phyloP scores from a whole-genome alignment of 2,113 vertebrate genomes.

The Callipepla squamata region DNA sequence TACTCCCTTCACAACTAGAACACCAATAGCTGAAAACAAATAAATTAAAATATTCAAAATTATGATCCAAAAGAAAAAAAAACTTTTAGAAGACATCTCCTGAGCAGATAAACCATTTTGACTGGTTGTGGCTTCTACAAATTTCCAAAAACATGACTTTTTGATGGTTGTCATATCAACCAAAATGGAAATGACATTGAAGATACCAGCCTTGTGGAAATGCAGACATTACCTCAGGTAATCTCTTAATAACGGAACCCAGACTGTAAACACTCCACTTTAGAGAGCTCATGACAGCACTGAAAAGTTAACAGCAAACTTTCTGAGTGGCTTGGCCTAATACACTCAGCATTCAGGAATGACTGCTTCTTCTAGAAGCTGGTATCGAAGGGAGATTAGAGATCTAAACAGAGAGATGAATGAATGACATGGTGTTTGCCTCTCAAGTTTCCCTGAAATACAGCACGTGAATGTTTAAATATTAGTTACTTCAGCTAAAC shows the following conservation, averaged over 20 bases:
- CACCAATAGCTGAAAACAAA: neutral
- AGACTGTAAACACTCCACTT: rapidly evolving
- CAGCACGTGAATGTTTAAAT: neutral
- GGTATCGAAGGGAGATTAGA: neutral
- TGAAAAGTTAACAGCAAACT: neutral
- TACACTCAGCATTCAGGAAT: neutral
- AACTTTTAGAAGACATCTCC: neutral
- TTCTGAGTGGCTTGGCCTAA: neutral
- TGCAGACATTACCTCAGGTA: neutral
- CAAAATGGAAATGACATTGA: neutral
- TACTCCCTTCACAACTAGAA: neutral
- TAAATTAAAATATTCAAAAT: neutral
- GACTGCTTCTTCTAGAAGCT: neutral
- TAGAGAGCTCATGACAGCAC: neutral
- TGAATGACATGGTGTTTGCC: neutral
- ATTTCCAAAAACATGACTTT: neutral
- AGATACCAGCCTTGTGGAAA: neutral
- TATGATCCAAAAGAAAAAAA: neutral
- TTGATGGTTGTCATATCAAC: neutral
- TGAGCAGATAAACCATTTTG: neutral
- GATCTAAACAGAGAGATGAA: neutral
- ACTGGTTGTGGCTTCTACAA: neutral
- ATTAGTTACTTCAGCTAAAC: neutral
- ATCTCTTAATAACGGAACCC: neutral
- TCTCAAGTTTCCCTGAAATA: neutral